These are phyloP conservation scores for Cyclura pinguis DNA, from an alignment of 2,797 vertebrate species.

Conservation along the genomic window DNA sequence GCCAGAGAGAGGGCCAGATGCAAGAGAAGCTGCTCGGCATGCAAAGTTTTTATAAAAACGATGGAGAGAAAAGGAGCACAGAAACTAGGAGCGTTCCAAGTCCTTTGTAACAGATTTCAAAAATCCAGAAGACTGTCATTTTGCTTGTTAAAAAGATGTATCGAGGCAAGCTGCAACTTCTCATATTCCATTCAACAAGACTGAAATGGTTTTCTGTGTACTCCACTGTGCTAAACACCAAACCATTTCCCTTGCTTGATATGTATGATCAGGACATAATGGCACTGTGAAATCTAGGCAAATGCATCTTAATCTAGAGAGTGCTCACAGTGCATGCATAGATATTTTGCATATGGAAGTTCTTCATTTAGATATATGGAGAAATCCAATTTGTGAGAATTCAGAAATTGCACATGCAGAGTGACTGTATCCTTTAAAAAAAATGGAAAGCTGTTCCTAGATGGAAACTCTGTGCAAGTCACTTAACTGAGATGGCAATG, in stretches of 20 bases:
- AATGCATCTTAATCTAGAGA: neutral
- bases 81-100: constrained; percentile 52
- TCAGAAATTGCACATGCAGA: neutral
- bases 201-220: neutral
- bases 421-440: neutral
- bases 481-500: neutral
- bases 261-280: neutral
- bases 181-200: constrained; percentile 12
- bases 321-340: too few relatives aligned
- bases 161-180: constrained; percentile 34
- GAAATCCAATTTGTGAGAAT: neutral
- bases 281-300: neutral
- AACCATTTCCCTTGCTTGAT: neutral
- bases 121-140: constrained; percentile 46
- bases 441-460: neutral
- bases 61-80: constrained; percentile 42
- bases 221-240: neutral
- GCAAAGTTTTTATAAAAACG: constrained; percentile 67
- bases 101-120: constrained; percentile 60
- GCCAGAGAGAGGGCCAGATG: constrained; percentile 63
- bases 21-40: constrained; percentile 52
- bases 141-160: constrained; percentile 27
- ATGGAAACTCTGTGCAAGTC: neutral
- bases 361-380: neutral
- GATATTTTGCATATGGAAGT: neutral